phyloP scores from a whole-genome alignment of 2,113 vertebrate species.

The Cranoglanis bouderius region DNA sequence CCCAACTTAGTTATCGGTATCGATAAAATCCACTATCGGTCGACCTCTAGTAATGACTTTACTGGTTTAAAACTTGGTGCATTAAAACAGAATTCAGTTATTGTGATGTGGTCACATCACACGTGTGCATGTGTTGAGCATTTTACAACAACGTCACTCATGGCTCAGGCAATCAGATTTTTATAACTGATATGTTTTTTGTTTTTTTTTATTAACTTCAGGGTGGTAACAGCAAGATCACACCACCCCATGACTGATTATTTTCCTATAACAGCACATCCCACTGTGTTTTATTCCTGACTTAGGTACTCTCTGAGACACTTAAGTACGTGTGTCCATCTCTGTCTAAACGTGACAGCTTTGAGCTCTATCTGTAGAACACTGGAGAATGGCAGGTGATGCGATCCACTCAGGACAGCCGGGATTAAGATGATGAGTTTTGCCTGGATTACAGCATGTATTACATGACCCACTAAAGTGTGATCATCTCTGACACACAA shows the following conservation, averaged over 20 bases:
- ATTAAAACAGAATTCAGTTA: neutral
- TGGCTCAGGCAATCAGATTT: neutral
- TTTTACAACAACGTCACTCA: neutral
- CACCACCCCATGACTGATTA: neutral
- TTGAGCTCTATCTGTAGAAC: constrained; percentile 46
- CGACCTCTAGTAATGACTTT: neutral
- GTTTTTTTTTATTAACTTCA: neutral
- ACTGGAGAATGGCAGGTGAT: constrained; percentile 53
- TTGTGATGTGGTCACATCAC: neutral
- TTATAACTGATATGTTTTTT: neutral
- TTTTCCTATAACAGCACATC: neutral
- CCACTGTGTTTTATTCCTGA: neutral
- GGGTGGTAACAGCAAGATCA: neutral
- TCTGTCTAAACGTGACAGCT: constrained; percentile 43
- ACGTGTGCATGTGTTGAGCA: neutral
- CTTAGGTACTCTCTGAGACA: neutral
- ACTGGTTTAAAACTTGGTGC: neutral
- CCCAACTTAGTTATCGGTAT: no score
- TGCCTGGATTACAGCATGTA: constrained; percentile 44
- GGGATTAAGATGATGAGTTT: constrained; percentile 56
- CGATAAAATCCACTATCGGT: no score
- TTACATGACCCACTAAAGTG: constrained; percentile 30
- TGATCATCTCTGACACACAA: constrained; percentile 46
- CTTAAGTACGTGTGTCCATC: neutral
- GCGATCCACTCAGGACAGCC: constrained; percentile 53